Base-by-base conservation (phyloP, 2,113 vertebrate genomes). In the Arenaria interpres region DNA sequence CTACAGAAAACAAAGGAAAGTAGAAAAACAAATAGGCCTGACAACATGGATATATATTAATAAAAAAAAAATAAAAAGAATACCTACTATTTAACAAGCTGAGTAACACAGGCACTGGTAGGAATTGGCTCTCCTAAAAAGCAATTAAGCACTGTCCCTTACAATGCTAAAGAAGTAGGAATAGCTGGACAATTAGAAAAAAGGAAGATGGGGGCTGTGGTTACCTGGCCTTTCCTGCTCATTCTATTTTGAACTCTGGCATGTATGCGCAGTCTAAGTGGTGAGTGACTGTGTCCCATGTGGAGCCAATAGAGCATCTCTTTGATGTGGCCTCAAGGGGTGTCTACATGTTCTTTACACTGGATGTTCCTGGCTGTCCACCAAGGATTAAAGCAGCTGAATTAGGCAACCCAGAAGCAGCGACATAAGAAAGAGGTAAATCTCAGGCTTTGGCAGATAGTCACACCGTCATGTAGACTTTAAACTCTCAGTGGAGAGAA, bases 201-300 rank as follows among this genome's bases (percentile, higher is more conserved):
- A 13, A 4, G 12, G 48, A 80, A 76, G 14, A 57, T 48, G 30
- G 12, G 10, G 63, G 13, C 14, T 6, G 3, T 33, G 27, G 27
- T 81, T 81, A 45, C 21, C 16, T 45, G 15, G 22, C 14, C 14
- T 73, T 73, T 63, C 7, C 10, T 85, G 35, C 14, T 78, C 10
- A 54, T 68, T 85, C 8, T 50, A 33, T 33, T 81, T 50, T 50
- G 32, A 85, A 35, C 35, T 72, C 51, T 84, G 72, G 11, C 30
- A 53, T 0, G 1, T 43, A 22, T 15, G 22, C 0, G 1, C 11
- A 45, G 37, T 73, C 37, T 50, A 54, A 37, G 24, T 53, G 37
- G 3, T n/a, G 32, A 77, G 25, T 37, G 32, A 62, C 18, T 32
- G 15, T 59, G 28, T 73, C 24, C 18, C 21, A 20, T 16, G 59